phyloP scores from a whole-genome alignment of 1,140 invertebrate species.

The Phocides pigmalion region DNA sequence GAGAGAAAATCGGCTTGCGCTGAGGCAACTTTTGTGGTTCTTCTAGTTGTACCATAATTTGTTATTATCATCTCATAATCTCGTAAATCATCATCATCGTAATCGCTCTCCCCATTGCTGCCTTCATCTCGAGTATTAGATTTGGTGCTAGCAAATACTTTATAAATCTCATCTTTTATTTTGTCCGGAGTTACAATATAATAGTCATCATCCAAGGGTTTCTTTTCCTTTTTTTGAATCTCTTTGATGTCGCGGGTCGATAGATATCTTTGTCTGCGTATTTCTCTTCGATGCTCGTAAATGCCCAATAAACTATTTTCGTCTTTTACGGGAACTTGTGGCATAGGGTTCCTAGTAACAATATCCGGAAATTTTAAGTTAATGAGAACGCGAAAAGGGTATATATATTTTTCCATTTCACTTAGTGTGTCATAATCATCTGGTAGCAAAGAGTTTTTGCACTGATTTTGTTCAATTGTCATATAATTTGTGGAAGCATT shows the following conservation, averaged over 20 bases:
- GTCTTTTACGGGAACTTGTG: slow-evolving; percentile 57
- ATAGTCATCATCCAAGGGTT: slow-evolving; percentile 44
- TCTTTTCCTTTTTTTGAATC: slow-evolving; percentile 55
- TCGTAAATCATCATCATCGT: slow-evolving; percentile 63
- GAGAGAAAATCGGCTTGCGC: slow-evolving; percentile 73
- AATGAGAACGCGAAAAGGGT: too few species aligned
- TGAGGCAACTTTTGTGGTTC: slow-evolving; percentile 30
- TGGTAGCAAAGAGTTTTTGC: too few species aligned
- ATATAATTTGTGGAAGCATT: too few species aligned
- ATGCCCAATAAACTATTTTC: slow-evolving; percentile 74
- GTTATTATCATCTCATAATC: slow-evolving; percentile 66
- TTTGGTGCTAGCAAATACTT: slow-evolving; percentile 65
- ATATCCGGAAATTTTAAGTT: too few species aligned
- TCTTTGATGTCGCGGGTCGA: slow-evolving; percentile 60
- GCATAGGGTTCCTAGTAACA: slow-evolving; percentile 62
- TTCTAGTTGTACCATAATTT: slow-evolving; percentile 49
- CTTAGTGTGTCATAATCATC: too few species aligned
- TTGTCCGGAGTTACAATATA: slow-evolving; percentile 76
- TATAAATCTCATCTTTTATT: slow-evolving; percentile 70
- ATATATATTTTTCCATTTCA: too few species aligned
- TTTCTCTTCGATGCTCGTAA: slow-evolving; percentile 69
- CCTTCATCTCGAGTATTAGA: slow-evolving; percentile 45
- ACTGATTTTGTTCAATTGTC: neutral
- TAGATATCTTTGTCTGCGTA: slow-evolving; percentile 64
- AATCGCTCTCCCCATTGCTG: slow-evolving; percentile 71